phyloP scores from a whole-genome alignment of 1,140 invertebrate species.

The Sitophilus oryzae region DNA sequence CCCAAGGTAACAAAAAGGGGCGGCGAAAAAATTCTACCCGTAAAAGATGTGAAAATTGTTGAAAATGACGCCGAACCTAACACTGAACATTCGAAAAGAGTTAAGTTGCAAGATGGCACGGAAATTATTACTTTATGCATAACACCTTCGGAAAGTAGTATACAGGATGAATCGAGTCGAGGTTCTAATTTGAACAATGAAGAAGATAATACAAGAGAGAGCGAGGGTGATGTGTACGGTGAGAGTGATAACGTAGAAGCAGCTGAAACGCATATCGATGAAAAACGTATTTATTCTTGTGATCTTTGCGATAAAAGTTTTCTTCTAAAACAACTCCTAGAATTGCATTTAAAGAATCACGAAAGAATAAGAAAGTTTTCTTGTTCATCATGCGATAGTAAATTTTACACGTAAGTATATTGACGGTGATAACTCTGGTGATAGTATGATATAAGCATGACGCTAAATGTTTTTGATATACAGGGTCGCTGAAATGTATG shows the following conservation, averaged over 20 bases:
- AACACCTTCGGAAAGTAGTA: slow-evolving; percentile 5
- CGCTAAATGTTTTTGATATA: too few species aligned
- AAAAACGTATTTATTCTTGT: slow-evolving; percentile 51
- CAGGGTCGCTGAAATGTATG: too few species aligned
- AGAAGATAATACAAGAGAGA: background rate
- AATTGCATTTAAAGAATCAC: slow-evolving; percentile 59
- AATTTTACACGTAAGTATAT: slow-evolving; percentile 52
- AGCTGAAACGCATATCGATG: background rate
- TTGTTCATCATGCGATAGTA: slow-evolving; percentile 58
- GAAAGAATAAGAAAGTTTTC: slow-evolving; percentile 54
- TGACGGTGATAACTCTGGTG: too few species aligned
- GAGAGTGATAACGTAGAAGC: background rate
- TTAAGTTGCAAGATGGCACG: slow-evolving; percentile 21
- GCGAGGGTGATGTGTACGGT: background rate
- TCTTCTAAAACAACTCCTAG: slow-evolving; percentile 59
- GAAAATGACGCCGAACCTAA: background rate
- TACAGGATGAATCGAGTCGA: background rate
- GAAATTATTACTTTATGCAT: slow-evolving; percentile 24
- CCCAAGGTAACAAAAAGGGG: background rate
- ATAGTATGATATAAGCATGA: too few species aligned
- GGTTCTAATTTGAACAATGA: background rate
- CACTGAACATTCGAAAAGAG: slow-evolving; percentile 7
- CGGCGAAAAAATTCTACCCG: background rate
- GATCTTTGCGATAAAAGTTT: slow-evolving; percentile 65
- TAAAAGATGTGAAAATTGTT: slow-evolving; percentile 12